phyloP scores from a whole-genome alignment of 1,140 invertebrate genomes.

The Dreissena rostriformis region DNA sequence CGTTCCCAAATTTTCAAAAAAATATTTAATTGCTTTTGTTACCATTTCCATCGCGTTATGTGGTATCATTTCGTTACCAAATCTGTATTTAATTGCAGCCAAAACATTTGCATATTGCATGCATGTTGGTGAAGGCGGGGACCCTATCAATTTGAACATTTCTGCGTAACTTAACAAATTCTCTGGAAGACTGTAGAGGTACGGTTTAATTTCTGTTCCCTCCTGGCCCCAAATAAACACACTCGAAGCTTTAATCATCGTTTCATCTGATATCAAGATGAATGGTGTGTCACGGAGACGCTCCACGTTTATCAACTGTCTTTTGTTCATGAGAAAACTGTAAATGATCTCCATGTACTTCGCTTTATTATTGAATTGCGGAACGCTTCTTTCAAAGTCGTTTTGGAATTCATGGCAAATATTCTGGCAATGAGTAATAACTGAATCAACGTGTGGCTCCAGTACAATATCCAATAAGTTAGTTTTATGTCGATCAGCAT shows the following conservation, averaged over 20 bases:
- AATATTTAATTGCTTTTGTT: slow-evolving; percentile 12
- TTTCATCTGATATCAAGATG: slow-evolving; percentile 19
- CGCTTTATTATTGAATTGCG: no score
- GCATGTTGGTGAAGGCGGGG: background rate
- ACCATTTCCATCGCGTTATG: background rate
- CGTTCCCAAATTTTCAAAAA: no score
- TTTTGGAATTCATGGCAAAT: slow-evolving; percentile 6
- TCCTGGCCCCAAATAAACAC: slow-evolving; percentile 5
- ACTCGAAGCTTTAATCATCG: slow-evolving; percentile 1
- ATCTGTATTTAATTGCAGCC: slow-evolving; percentile 3
- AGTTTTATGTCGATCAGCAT: background rate
- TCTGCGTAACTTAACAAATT: slow-evolving; percentile 4
- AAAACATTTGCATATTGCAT: slow-evolving; percentile 26
- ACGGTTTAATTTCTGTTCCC: slow-evolving; percentile 5
- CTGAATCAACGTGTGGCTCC: background rate
- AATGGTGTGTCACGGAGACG: slow-evolving; percentile 20
- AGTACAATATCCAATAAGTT: background rate
- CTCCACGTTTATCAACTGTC: background rate
- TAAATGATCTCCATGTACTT: background rate
- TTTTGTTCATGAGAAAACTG: background rate
- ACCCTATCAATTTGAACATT: slow-evolving; percentile 18
- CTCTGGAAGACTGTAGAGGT: slow-evolving; percentile 16
- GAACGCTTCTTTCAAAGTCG: background rate
- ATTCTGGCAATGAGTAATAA: slow-evolving; percentile 46
- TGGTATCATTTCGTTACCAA: background rate